Conservation (phyloP, 2,888 invertebrate species). For the Tridacna crocea region DNA sequence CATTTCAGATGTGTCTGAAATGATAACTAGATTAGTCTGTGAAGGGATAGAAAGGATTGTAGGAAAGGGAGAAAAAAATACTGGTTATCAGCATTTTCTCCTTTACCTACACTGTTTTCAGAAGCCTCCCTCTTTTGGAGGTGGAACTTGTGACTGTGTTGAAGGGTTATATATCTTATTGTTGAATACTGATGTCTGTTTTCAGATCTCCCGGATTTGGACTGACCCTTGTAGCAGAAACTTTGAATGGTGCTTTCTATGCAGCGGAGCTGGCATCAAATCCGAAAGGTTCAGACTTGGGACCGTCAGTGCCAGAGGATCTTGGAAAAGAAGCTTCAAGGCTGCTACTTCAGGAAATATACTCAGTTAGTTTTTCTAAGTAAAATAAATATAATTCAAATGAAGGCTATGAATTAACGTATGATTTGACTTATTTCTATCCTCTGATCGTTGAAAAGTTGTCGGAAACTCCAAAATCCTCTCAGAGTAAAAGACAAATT, state of each 20-base stretch:
- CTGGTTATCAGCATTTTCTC: no score
- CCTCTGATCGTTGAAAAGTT: no score
- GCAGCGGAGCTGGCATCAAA: conserved; percentile 85
- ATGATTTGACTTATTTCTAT: no score
- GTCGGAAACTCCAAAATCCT: no score
- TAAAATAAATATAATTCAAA: no score
- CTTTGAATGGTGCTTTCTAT: conserved; percentile 89
- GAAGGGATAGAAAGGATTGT: background rate
- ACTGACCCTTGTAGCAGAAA: conserved; percentile 95
- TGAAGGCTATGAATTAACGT: no score
- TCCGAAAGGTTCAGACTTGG: conserved; percentile 86
- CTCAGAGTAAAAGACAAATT: no score
- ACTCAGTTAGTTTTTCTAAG: conserved; percentile 75
- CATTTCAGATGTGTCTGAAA: no score
- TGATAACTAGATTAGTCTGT: no score
- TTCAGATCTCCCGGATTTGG: conserved; percentile 90
- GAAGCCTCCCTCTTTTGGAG: no score
- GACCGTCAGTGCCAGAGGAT: conserved; percentile 93
- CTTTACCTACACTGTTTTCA: no score
- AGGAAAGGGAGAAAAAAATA: background rate
- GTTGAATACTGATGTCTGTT: conserved; percentile 13
- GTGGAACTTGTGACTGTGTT: background rate
- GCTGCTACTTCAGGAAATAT: conserved; percentile 94
- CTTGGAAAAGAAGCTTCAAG: conserved; percentile 93
- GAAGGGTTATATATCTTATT: no score